phyloP scores from a whole-genome alignment of 2,888 invertebrate genomes.

The Stomorhina lunata region DNA sequence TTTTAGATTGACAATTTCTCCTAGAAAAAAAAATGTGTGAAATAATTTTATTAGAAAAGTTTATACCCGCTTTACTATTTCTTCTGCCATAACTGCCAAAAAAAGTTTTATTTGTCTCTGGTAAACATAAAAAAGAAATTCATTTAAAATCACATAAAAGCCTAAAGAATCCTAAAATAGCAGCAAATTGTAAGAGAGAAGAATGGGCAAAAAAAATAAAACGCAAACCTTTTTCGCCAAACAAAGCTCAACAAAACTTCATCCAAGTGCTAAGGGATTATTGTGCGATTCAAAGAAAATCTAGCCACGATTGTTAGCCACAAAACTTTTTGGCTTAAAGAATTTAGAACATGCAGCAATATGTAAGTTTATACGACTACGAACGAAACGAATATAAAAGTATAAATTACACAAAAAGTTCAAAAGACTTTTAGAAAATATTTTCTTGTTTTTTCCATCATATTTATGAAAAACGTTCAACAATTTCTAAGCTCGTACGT shows the following conservation, averaged over 20 bases:
- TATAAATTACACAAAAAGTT: constrained; percentile 25
- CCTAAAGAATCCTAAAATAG: background rate
- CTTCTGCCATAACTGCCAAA: too few relatives aligned
- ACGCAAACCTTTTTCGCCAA: background rate
- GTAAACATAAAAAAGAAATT: too few relatives aligned
- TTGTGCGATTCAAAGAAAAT: constrained; percentile 25
- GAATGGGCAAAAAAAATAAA: background rate
- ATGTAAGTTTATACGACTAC: background rate
- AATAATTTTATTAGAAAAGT: too few relatives aligned
- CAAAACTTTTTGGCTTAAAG: constrained; percentile 49
- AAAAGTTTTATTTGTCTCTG: too few relatives aligned
- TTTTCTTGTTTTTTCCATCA: background rate
- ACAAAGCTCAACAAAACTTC: background rate
- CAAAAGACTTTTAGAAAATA: constrained; percentile 22
- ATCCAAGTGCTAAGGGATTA: constrained; percentile 20
- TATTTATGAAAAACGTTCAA: constrained; percentile 26
- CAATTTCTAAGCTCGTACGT: background rate
- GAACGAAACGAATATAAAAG: background rate
- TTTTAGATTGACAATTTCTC: too few relatives aligned
- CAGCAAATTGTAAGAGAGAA: background rate
- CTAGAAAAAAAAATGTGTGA: too few relatives aligned
- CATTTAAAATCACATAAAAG: too few relatives aligned
- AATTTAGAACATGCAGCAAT: background rate
- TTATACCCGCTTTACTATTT: too few relatives aligned
- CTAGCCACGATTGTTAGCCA: constrained; percentile 33